Evolutionary conservation across 2,113 vertebrate species (phyloP), one percentile per base, ranked within the genome.

Genomic region (Rhagologus leucostigma): DNA sequence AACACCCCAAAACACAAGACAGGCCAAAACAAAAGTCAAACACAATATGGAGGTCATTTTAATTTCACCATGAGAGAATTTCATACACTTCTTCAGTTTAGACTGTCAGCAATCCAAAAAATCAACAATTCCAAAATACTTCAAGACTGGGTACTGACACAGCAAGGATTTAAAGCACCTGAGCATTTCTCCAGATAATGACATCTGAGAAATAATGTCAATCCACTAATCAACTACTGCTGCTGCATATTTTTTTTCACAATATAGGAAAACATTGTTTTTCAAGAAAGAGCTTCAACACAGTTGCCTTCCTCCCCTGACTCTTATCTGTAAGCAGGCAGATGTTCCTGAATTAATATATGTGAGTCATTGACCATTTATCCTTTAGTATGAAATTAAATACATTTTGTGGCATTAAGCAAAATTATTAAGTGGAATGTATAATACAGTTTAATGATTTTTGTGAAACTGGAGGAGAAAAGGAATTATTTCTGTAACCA

Each of bases 251-350:
- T 63, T 62, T 42, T 84, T 63, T 24, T 39, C 88, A 32, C 75
- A n/a, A 49, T 81, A 87, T 21, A 18, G 35, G 68, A 92, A 87
- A 93, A 52, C 7, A 69, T 80, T 95, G 35, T 47, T 94, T 94
- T 88, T 90, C 35, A 90, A 73, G 57, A 64, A 78, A 68, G 24
- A 94, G 62, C 53, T 95, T 87, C 89, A 71, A 37, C 30, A 47
- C 7, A 30, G 52, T 71, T 89, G 50, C 35, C 50, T 90, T 88
- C 46, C 16, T 96, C n/a, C 35, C 57, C 55, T 74, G 20, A 49
- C 78, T 96, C 90, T 98, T 98, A 97, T 98, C 95, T 98, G 33
- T 93, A 97, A 98, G 55, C 53, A 97, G 59, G 24, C 96, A 98
- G 95, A 95, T 96, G 73, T 60, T 97, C 27, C 85, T 96, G 89